Conservation (phyloP, 1,140 invertebrate species). For the Lethrus apterus region DNA sequence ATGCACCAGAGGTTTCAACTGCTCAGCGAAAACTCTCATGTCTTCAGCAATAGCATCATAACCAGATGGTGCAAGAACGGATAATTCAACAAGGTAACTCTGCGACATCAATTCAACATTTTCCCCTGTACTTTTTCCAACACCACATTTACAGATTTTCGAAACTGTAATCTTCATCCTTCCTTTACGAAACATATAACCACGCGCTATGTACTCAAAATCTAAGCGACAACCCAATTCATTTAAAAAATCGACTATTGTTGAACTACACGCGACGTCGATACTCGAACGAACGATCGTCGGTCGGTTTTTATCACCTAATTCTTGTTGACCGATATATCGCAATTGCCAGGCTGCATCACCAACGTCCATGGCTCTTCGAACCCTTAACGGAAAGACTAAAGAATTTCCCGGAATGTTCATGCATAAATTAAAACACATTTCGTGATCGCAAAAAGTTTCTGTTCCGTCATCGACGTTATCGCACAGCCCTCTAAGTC, state of each 20-base stretch:
- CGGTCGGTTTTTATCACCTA: conserved; percentile 80
- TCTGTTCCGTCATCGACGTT: conserved; percentile 87
- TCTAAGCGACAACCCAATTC: conserved; percentile 86
- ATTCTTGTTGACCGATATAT: conserved; percentile 84
- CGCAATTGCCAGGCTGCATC: conserved; percentile 81
- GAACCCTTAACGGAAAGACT: conserved; percentile 56
- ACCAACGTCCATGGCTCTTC: conserved; percentile 66
- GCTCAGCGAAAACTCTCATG: conserved; percentile 92
- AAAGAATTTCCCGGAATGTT: conserved; percentile 44
- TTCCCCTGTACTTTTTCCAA: conserved; percentile 60
- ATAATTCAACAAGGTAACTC: conserved; percentile 91
- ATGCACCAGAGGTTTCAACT: conserved; percentile 83
- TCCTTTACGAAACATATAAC: conserved; percentile 93
- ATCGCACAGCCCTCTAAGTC: conserved; percentile 86
- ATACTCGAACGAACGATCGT: conserved; percentile 86
- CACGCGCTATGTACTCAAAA: conserved; percentile 90
- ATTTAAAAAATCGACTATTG: conserved; percentile 84
- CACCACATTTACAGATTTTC: conserved; percentile 83
- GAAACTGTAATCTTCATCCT: conserved; percentile 95
- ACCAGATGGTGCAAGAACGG: conserved; percentile 81
- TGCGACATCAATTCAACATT: conserved; percentile 79
- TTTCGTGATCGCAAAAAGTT: conserved; percentile 85
- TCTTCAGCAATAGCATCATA: conserved; percentile 94
- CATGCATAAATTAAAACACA: conserved; percentile 70
- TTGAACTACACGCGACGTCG: conserved; percentile 83